Base-by-base conservation (phyloP, 2,113 vertebrate genomes). In the Cynopterus brachyotis region DNA sequence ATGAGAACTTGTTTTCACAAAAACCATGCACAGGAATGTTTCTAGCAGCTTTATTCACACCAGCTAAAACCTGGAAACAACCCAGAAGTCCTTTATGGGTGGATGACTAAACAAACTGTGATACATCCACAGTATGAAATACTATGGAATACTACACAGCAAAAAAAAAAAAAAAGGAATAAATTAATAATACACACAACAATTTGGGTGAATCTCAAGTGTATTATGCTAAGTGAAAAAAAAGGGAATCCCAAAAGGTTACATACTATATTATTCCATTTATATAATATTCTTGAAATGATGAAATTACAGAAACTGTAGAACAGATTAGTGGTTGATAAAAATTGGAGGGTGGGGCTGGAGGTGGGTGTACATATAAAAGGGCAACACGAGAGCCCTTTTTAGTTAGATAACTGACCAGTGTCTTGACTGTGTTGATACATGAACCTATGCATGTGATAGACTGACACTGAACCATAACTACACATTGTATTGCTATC, bases 201-300 rank as follows among this genome's bases (percentile, higher is more conserved):
- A 78, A 95, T 42, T 50, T 84, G 64, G 76, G 88, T 81, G 47
- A 93, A 76, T 94, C 35, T 93, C 70, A 81, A 85, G 37, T 70
- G 40, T 30, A 50, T 47, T 88, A 45, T 45, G 59, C 70, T 84
- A 16, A 81, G 66, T 88, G 66, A 89, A 88, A 95, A 91, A 80
- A 91, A 80, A 91, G 55, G 16, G 35, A 91, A 72, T 76, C 30
- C 47, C 30, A 26, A 76, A 89, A 91, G 80, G 60, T 88, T 84
- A 82, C 6, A 50, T 45, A 62, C 28, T 69, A 28, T 92, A 64
- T 82, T 91, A 82, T 92, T 76, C 28, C 19, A 55, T 86, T 93
- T 96, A 32, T 35, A 59, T 87, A 70, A 79, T 67, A 85, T 62
- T 93, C 62, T 91, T 93, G 40, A 96, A 94, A 81, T 92, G 60